Base-by-base conservation (phyloP, 2,888 invertebrate species). In the Nemoura dubitans region DNA sequence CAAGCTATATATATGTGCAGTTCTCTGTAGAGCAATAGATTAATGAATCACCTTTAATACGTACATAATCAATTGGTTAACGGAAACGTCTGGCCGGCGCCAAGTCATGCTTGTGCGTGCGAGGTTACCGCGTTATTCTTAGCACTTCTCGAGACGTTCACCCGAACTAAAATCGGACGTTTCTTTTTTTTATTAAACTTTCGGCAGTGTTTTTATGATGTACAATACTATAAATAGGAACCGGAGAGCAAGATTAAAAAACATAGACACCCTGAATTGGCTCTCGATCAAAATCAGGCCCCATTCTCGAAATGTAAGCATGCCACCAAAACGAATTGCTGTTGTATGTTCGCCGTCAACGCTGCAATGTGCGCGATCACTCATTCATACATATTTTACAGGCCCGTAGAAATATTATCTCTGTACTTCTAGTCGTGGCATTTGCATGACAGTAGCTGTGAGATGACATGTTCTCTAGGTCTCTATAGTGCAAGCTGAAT, bases 181-280 rank as follows among this genome's bases (percentile, higher is more conserved):
- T 59, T 59, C 59, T 21, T 59, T 59, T 59, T 59, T 59, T 59
- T 59, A 59, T 59, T 59, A 21, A 59, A 59, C 59, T 59, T 59
- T 78, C 78, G 78, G 27, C 78, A 27, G 78, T 78, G 78, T 78
- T 27, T 78, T 78, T 78, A 78, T 78, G 78, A 78, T 78, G 27
- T 78, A 78, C 78, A 78, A 78, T 59, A 59, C 78, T 78, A 78
- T 78, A 78, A 78, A 78, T 78, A 78, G 78, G 78, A 78, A 78
- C 26, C 28, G 10, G 78, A 28, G 27, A 10, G 21, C 78, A 59
- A 59, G 59, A 59, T 59, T 59, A 59, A 59, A 59, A 59, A 59
- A 59, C 59, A 59, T 59, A 21, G 59, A 59, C 59, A 59, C 27
- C 78, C 78, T 78, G 78, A 78, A 78, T 78, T 78, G 78, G 78